Conservation (phyloP, 2,888 invertebrate species). For the Lymantria monacha region DNA sequence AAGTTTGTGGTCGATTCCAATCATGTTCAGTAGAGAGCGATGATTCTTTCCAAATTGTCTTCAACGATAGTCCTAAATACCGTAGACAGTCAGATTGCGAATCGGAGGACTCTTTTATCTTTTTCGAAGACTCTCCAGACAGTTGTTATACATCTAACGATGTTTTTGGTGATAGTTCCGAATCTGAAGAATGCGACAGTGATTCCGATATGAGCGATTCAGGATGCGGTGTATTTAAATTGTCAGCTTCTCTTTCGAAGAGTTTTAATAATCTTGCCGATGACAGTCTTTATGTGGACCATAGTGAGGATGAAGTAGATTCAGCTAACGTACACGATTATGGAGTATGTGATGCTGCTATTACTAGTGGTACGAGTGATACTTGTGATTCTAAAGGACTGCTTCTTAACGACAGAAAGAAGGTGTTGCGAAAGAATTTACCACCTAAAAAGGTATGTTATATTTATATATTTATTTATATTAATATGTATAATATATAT, state of each 20-base stretch:
- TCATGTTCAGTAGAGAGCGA: conserved; percentile 56
- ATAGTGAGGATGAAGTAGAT: conserved; percentile 62
- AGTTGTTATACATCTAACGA: conserved; percentile 68
- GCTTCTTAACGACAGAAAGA: conserved; percentile 52
- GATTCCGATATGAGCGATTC: conserved; percentile 50
- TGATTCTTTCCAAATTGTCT: conserved; percentile 75
- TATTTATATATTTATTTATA: background rate
- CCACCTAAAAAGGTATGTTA: conserved; percentile 62
- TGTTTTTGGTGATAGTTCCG: conserved; percentile 50
- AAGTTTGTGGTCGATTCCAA: conserved; percentile 62
- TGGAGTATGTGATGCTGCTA: conserved; percentile 7
- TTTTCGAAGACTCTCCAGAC: conserved; percentile 71
- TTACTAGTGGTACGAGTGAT: background rate
- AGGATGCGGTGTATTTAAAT: conserved; percentile 43
- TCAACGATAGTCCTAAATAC: conserved; percentile 49
- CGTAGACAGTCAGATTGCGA: conserved; percentile 73
- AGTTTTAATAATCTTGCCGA: conserved; percentile 68
- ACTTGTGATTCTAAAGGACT: conserved; percentile 36
- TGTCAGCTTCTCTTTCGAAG: conserved; percentile 52
- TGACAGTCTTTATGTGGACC: conserved; percentile 55
- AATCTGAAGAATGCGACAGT: conserved; percentile 29
- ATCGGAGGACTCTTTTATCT: conserved; percentile 83
- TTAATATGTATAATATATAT: no score
- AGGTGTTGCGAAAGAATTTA: conserved; percentile 40
- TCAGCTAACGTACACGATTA: conserved; percentile 38